Base-by-base conservation (phyloP, 2,888 invertebrate genomes). In the Netelia fuscicornis region DNA sequence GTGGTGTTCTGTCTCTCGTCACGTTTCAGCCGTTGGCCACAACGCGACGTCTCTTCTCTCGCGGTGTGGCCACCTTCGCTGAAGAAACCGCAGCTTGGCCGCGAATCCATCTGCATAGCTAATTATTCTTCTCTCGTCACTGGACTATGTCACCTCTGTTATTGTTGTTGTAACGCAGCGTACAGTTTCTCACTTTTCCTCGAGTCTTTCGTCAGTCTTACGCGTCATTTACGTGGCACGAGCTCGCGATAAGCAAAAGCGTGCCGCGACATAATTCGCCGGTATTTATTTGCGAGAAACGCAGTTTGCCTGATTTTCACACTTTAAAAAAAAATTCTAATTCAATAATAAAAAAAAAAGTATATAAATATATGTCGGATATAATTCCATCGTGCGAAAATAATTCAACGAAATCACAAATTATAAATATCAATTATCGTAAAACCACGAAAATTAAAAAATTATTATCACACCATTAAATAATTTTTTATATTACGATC, bases 71-170 rank as follows among this genome's bases (percentile, higher is more conserved):
- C 11, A 48, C 17, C 42, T 65, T 65, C 75, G 58, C 23, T 10
- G 62, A 30, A 25, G 3, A 62, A 67, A 85, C 85, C 85, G 65
- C 85, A 85, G 60, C 17, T 37, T 71, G 79, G 79, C 79, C 79
- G 71, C 79, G 70, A 76, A 65, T 64, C 68, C 81, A 85, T 78
- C 81, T 77, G 74, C 77, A 81, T 81, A 54, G 75, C 75, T 79
- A 85, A 85, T 85, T 76, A 85, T 82, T 70, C n/a, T 20, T 54
- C 62, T 37, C 54, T 54, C 70, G 10, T 25, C 37, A 48, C 11
- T 48, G 48, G 10, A 8, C n/a, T 44, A 10, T 11, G 44, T 58
- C 44, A 20, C 37, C 37, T 37, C 37, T 37, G 37, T 37, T 37
- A 6, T 37, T 17, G 58, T 58, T 77, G 67, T 67, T 68, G 67